These are phyloP conservation scores for Charina bottae DNA, from an alignment of 2,113 vertebrate species.

Conservation along the genomic window DNA sequence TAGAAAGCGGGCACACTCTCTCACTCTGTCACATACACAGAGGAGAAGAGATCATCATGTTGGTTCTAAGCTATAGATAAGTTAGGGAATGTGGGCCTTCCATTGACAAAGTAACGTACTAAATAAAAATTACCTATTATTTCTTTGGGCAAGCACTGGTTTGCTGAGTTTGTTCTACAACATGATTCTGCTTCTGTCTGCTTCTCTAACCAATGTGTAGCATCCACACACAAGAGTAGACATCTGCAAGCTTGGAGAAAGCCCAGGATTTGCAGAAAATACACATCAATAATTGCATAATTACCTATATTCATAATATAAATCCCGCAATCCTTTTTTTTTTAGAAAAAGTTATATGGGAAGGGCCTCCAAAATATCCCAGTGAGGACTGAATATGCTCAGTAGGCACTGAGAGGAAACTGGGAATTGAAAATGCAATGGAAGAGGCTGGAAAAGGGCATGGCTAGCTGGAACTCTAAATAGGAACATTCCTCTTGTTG, in stretches of 20 bases:
- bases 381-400: too few relatives aligned
- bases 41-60: not conserved
- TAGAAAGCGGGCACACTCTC: not conserved
- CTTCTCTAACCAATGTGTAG: not conserved
- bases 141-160: not conserved
- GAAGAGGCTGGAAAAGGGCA: not conserved
- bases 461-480: not conserved
- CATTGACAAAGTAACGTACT: not conserved
- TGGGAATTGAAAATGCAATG: not conserved
- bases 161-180: not conserved
- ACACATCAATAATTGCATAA: not conserved
- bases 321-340: not conserved
- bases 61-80: not conserved
- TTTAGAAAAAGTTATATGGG: not conserved
- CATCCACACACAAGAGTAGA: not conserved
- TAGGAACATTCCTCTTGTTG: not conserved
- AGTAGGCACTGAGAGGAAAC: not conserved
- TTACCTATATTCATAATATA: not conserved
- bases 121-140: not conserved
- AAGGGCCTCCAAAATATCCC: too few relatives aligned
- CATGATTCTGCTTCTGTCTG: not conserved
- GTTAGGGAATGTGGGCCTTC: not conserved
- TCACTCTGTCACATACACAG: not conserved
- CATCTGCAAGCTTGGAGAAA: not conserved
- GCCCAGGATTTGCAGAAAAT: not conserved